Base-by-base conservation (phyloP, 2,888 invertebrate species). In the Drosophila flavopinicola region DNA sequence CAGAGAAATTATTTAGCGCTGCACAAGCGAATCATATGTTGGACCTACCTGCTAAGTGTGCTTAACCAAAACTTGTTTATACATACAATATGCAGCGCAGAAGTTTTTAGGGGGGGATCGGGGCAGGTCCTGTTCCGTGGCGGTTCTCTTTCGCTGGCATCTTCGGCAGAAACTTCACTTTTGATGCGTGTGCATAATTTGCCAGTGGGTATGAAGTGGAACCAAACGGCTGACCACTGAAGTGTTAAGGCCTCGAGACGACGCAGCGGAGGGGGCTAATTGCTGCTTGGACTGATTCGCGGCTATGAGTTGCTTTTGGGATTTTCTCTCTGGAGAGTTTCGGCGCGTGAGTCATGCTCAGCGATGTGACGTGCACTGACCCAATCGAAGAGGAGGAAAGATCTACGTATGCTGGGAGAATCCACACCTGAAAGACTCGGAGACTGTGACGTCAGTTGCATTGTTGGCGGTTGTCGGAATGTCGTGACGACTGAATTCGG, bases 101-200 rank as follows among this genome's bases (percentile, higher is more conserved):
- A 3, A 13, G 24, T n/a, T 17, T n/a, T 17, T 11, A 9, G 13
- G 20, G 3, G 6, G 6, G 7, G 25, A 29, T n/a, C n/a, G n/a
- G 20, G 41, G 17, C 20, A 9, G 1, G 38, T 58, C 7, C 10
- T 58, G 48, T 20, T 23, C 32, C 41, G n/a, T 25, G 32, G 32
- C 5, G 23, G 37, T 38, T 57, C 37, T 58, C 38, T 54, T 38
- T 27, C 37, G 57, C 59, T 51, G 47, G 20, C 66, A 58, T 51
- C 51, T 59, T 45, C 30, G 20, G 42, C 61, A 52, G 57, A 72
- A 67, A 38, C 67, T 52, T 75, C 61, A 51, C 32, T 44, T 49
- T 64, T 51, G 67, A 53, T 82, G 80, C 85, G 83, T 76, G 77
- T 83, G 83, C 79, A 85, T 75, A 73, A 78, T 78, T 67, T 64